phyloP scores from a whole-genome alignment of 2,797 vertebrate species.

The Sciurus carolinensis region DNA sequence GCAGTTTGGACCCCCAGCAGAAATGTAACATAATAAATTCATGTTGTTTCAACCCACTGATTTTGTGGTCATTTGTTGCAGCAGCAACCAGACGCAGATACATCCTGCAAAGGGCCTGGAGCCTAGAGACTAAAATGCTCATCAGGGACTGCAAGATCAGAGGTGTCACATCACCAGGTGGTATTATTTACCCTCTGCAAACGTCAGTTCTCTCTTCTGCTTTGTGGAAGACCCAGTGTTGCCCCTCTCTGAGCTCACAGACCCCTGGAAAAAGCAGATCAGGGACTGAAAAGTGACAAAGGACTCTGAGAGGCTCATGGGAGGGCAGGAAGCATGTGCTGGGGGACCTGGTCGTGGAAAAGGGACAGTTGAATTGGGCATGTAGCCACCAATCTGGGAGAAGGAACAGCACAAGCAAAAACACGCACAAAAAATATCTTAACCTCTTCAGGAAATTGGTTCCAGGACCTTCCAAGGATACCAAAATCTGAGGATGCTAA shows the following conservation, averaged over 20 bases:
- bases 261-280: not conserved
- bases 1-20: not conserved
- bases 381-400: not conserved
- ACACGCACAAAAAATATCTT: not conserved
- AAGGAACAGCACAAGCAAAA: not conserved
- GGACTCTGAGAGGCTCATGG: not conserved
- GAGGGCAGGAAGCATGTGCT: not conserved
- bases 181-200: not conserved
- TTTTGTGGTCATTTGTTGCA: not conserved
- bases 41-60: not conserved
- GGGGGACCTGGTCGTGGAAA: not conserved
- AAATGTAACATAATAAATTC: not conserved
- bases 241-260: not conserved
- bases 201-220: not conserved
- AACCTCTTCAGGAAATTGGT: not conserved
- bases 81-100: not conserved
- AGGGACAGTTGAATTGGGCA: not conserved
- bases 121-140: not conserved
- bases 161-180: rapidly evolving
- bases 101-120: not conserved
- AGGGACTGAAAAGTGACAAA: too few species aligned
- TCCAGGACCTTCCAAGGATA: not conserved
- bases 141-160: not conserved
- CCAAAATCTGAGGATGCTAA: not conserved
- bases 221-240: not conserved